These are phyloP conservation scores for Corapipo altera DNA, from an alignment of 2,113 vertebrate species.

Conservation along the genomic window DNA sequence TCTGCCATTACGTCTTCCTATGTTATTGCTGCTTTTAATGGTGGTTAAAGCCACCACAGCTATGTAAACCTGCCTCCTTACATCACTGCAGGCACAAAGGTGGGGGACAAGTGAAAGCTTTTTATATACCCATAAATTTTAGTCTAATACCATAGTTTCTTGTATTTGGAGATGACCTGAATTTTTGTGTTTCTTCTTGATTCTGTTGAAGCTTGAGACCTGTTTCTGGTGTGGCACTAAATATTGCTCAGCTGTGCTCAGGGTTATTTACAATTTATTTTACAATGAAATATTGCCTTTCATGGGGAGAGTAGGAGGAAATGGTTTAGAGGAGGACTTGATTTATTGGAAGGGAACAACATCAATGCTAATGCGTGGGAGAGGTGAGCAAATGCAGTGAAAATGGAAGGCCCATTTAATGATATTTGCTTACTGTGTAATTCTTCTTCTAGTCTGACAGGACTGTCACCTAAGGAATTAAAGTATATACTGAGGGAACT, in stretches of 20 bases:
- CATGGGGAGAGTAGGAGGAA: background rate
- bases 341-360: background rate
- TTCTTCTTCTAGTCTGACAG: constrained; percentile 17
- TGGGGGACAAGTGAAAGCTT: background rate
- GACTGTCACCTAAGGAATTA: constrained; percentile 15
- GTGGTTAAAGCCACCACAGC: background rate
- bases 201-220: background rate
- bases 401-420: background rate
- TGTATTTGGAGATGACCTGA: background rate
- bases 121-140: background rate
- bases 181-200: background rate
- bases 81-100: background rate
- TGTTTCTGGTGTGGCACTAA: background rate
- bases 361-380: background rate
- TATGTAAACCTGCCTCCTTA: background rate
- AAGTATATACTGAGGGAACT: background rate
- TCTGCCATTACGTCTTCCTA: background rate
- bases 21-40: background rate
- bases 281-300: background rate
- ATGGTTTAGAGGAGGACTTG: background rate
- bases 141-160: background rate
- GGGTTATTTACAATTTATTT: constrained; percentile 22
- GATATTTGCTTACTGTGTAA: background rate
- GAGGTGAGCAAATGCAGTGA: background rate
- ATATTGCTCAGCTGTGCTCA: background rate